Conservation (phyloP, 2,797 vertebrate species). For the Galagoides demidoff region DNA sequence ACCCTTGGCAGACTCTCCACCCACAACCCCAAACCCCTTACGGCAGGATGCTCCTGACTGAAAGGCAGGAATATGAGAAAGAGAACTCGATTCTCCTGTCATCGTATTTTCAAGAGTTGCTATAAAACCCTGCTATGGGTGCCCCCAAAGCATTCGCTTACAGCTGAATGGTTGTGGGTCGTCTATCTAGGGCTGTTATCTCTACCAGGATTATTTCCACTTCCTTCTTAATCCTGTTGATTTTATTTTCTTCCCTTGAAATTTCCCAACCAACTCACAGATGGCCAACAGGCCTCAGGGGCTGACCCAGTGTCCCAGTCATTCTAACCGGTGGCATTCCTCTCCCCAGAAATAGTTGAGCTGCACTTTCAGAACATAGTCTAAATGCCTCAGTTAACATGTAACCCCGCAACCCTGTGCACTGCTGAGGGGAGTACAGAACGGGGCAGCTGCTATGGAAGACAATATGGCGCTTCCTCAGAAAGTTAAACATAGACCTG, state of each 20-base stretch:
- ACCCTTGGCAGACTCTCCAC: background rate
- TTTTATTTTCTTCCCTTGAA: background rate
- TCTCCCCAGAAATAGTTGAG: background rate
- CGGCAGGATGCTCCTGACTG: background rate
- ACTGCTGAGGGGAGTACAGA: background rate
- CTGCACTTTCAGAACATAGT: background rate
- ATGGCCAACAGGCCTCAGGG: background rate
- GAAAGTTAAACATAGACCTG: constrained; percentile 23
- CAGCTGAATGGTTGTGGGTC: background rate
- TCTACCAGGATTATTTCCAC: background rate
- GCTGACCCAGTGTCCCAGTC: background rate
- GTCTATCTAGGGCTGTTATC: background rate
- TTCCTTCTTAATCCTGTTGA: background rate
- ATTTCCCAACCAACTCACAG: background rate
- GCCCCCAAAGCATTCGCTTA: background rate
- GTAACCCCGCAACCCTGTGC: background rate
- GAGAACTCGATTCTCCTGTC: background rate
- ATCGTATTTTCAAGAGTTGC: background rate
- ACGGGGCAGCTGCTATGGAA: background rate
- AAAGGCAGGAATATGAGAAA: background rate
- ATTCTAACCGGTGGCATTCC: background rate
- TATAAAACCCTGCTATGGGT: background rate
- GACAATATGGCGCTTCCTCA: background rate
- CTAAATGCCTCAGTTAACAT: constrained; percentile 9
- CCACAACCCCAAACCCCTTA: background rate